Evolutionary conservation across 1,140 invertebrate genomes (phyloP), one percentile per base, ranked within the genome.

Genomic region (Hyles vespertilio): DNA sequence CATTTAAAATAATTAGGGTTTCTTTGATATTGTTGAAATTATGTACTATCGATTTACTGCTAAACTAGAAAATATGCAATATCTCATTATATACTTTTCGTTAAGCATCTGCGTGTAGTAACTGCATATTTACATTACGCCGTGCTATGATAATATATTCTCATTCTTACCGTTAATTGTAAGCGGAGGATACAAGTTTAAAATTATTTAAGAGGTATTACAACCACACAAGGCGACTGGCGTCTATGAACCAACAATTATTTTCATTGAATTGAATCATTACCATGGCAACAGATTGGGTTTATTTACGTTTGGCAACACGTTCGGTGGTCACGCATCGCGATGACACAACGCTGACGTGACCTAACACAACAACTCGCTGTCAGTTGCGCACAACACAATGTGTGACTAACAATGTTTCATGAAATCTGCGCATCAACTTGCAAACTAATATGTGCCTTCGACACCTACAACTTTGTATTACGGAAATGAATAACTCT

Each of bases 11-110:
- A 83, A 86, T 82, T 79, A 81, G 77, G 85, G 77, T 72, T 33
- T 80, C 74, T 86, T 86, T 88, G 85, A 86, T 88, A 88, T 84
- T 88, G 79, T 85, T 86, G 81, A 72, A 74, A 81, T 79, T 79
- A 84, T 84, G 83, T 86, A 86, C 85, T 88, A 86, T 85, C 81
- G 85, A 82, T 85, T 85, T 80, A 84, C 67, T 72, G 81, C 77
- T 88, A 84, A 74, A 74, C 82, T 86, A 88, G 77, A 72, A 56
- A 74, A 79, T 84, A 84, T 79, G 80, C 70, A 79, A 81, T 87
- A 83, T 84, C 76, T 83, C 67, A 74, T 79, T 80, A 85, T 77
- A 84, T 72, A 84, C 69, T 77, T 77, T 79, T 53, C 11, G 53
- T 67, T 79, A 84, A 87, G 84, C 82, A 73, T 87, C 74, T 81